Base-by-base conservation (phyloP, 2,797 vertebrate genomes). In the Channallabes apus region DNA sequence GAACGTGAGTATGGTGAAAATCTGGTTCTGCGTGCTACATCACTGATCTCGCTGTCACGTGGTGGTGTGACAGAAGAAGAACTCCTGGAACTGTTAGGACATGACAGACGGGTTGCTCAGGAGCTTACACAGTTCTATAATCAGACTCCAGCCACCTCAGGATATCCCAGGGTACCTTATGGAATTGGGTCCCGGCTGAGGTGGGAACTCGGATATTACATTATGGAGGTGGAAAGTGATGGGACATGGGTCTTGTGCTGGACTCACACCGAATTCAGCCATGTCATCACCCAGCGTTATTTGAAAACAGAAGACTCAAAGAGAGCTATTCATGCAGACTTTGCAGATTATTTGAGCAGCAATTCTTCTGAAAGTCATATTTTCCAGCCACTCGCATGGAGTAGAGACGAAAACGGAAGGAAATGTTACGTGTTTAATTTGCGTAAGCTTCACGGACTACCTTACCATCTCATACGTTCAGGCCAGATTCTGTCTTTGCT, bases 41-140 rank as follows among this genome's bases (percentile, higher is more conserved):
- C 89, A 75, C 90, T 94, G 51, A 86, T 94, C 71, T 92, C 92
- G 0, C 82, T 93, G 77, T 94, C 94, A 51, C 90, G 90, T 14
- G 92, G 90, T 71, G 94, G 94, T 3, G 89, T 93, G 83, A 92
- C 93, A 6, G 91, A 94, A 68, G 93, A 94, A 90, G 94, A 95
- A 84, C 88, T 95, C 46, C 85, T 94, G 71, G 89, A 94, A 24
- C 89, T 95, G 20, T 83, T 95, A 85, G 91, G 91, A 51, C 86
- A 85, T 68, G 93, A 95, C 73, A 82, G 58, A 4, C 82, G 82
- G 12, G 93, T 94, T 17, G 86, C 91, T 85, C 89, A 90, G 71
- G 94, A 95, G 89, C 86, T 93, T 72, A 84, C 72, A 46, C 86
- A 89, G 59, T 87, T 87, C 68, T 59, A 88, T 82, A 89, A 92